Base-by-base conservation (phyloP, 2,797 vertebrate species). In the Danionella dracula region DNA sequence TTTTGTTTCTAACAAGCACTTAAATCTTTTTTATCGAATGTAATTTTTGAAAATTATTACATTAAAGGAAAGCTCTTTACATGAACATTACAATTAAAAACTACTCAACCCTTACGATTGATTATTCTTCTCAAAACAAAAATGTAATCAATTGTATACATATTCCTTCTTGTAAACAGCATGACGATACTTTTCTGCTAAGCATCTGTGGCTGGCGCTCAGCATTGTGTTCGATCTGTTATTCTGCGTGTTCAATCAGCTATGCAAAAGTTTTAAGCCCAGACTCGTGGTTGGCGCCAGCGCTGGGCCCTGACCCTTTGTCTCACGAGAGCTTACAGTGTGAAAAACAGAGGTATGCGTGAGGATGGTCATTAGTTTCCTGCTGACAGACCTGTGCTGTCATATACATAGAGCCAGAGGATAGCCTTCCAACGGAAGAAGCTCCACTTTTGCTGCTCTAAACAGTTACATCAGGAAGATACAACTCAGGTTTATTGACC, bases 191-290 rank as follows among this genome's bases (percentile, higher is more conserved):
- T 12, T 37, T 21, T 8, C 58, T 74, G 57, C 44, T 46, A 12
- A 12, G 55, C 76, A 48, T 72, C 67, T 68, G n/a, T n/a, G 23
- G 64, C 3, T 72, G 50, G 71, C 34, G 83, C 81, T 57, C 71
- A 76, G 70, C 66, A 68, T 69, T 76, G 76, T 83, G 71, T 48
- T 27, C 38, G 77, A 71, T 59, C 82, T 48, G 76, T 85, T 86
- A 92, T 93, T 94, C 85, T 92, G 78, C 83, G 74, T 90, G 90
- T 73, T 90, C 85, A 90, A 34, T 84, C 90, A 90, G 67, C 90
- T 82, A 54, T 82, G 70, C 83, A 87, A 89, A 93, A 85, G 81
- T 74, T 84, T 82, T 84, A 87, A 86, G 83, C 82, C 85, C 83
- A 54, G 81, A 66, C 81, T 4, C 73, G 81, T 79, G 84, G 87